Evolutionary conservation across 2,797 vertebrate species (phyloP), one percentile per base, ranked within the genome.

Genomic region (Harpagifer antarcticus): DNA sequence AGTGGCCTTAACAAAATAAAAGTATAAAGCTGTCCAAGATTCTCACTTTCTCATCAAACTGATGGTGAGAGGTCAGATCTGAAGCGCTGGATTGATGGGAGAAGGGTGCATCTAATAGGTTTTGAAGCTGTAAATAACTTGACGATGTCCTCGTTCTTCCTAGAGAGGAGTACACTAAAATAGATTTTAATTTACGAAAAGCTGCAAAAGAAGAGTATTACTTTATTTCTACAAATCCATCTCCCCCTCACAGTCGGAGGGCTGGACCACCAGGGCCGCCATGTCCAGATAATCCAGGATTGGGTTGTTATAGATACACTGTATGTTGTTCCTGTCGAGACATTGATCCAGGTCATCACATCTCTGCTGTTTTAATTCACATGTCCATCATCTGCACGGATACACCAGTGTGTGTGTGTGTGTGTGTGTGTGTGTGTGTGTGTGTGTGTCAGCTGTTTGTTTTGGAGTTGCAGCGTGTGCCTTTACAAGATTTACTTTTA

Each of bases 71-170:
- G 64, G 49, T 76, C 59, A 48, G 45, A 71, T 78, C 59, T 74
- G 40, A 68, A 56, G 27, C 44, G 12, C 50, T 70, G 8, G 63
- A 44, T 16, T 44, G 44, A 70, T 68, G 63, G 61, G 49, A 17
- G 14, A n/a, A 71, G 54, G 63, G 50, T 66, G 55, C 71, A 48
- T 80, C 65, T 68, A 72, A 77, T 63, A 72, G 57, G 54, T 73
- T 78, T 74, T 67, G 45, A 81, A 74, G 84, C 76, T 72, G 82
- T 83, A 88, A 85, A 89, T 86, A 86, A 76, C 80, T 79, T 81
- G 56, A 68, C 74, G 68, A 79, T 82, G 76, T 78, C 80, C 78
- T 76, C 27, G 6, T 83, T 82, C 59, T 69, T 78, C 62, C 60
- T 20, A 20, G 63, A 79, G 52, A 40, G 60, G 47, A 61, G 54